phyloP scores from a whole-genome alignment of 2,888 invertebrate species.

The Tromatobia lineatoria region DNA sequence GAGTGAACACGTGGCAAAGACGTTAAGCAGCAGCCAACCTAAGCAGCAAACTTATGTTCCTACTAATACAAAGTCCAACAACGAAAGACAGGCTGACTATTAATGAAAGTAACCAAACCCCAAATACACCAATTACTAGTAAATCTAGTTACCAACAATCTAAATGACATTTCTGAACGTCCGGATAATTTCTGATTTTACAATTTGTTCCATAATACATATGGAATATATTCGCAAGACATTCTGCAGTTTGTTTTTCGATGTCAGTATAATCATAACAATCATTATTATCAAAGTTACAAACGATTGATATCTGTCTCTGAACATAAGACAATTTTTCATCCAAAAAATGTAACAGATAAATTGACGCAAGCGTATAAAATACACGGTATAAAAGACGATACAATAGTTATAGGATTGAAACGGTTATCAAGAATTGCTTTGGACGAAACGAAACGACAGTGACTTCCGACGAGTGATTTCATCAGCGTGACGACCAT shows the following conservation, averaged over 20 bases:
- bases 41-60: too few species aligned
- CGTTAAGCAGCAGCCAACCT: too few species aligned
- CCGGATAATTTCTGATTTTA: too few species aligned
- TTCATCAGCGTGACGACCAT: constrained; percentile 32
- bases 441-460: constrained; percentile 71
- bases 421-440: constrained; percentile 34
- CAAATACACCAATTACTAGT: too few species aligned
- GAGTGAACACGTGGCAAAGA: too few species aligned
- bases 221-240: too few species aligned
- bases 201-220: too few species aligned
- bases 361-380: not conserved
- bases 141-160: too few species aligned
- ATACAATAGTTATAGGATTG: constrained; percentile 13
- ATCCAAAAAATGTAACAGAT: not conserved
- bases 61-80: too few species aligned
- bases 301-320: not conserved
- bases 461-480: constrained; percentile 67
- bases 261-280: not conserved
- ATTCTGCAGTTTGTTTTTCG: not conserved
- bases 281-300: not conserved
- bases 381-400: not conserved
- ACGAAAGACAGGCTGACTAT: too few species aligned
- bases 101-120: too few species aligned
- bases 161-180: too few species aligned
- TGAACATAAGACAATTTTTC: not conserved